Percentiles rank a stretch among this genome's conserved stretches.
phyloP scores from a whole-genome alignment of 2,888 invertebrate genomes.

The Folsomia manolachei region DNA sequence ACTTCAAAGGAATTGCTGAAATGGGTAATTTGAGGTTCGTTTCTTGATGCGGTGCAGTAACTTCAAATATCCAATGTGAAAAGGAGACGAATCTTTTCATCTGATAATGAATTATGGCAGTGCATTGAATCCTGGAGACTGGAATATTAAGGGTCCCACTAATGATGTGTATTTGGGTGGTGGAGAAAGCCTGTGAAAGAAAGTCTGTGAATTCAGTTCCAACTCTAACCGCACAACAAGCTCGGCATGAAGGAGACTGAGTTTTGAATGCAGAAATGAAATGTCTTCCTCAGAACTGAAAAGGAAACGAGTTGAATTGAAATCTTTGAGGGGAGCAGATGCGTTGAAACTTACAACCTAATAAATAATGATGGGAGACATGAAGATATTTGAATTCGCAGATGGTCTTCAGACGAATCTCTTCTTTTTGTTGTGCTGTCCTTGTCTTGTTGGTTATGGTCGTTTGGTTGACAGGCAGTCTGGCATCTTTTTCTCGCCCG shows the following conservation, averaged over 20 bases:
- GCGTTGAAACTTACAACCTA: background rate
- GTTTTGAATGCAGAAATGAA: background rate
- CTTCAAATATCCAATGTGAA: no score
- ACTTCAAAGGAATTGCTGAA: no score
- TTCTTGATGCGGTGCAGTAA: no score
- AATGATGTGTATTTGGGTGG: background rate
- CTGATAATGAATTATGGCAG: constrained; percentile 2
- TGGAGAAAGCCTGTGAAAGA: background rate
- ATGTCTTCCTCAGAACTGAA: background rate
- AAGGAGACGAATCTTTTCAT: background rate
- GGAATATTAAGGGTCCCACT: background rate
- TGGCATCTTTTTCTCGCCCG: background rate
- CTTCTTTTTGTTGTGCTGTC: background rate
- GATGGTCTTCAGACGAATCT: background rate
- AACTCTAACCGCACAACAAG: no score
- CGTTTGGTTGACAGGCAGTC: background rate
- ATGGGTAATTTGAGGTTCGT: no score
- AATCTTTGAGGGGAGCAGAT: constrained; percentile 2
- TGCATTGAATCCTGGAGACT: background rate
- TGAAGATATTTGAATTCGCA: constrained; percentile 6
- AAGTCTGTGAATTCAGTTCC: background rate
- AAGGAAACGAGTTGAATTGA: background rate
- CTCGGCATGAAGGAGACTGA: no score
- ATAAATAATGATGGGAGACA: constrained; percentile 7
- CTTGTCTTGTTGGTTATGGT: background rate